phyloP scores from a whole-genome alignment of 2,888 invertebrate species.

The Danaus chrysippus region DNA sequence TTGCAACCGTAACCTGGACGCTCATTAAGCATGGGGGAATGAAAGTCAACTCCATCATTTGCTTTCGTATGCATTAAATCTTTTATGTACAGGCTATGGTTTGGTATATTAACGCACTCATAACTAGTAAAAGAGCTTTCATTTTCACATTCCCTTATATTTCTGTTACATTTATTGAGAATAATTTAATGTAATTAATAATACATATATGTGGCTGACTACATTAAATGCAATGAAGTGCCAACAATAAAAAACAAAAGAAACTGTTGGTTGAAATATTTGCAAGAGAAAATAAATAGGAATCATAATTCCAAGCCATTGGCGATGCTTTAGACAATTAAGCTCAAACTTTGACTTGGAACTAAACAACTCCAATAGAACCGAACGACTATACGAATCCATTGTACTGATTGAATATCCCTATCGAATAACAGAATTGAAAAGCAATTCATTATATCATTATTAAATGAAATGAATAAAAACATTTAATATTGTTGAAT shows the following conservation, averaged over 20 bases:
- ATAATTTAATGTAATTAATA: background rate
- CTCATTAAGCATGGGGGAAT: constrained; percentile 51
- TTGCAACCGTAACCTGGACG: constrained; percentile 52
- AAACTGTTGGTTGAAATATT: background rate
- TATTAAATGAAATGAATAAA: no score
- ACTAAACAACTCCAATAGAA: constrained; percentile 8
- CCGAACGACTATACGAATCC: constrained; percentile 1
- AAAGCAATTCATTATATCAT: background rate
- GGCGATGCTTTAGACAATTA: constrained; percentile 4
- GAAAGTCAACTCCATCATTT: constrained; percentile 32
- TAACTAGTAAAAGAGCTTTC: background rate
- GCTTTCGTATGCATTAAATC: constrained; percentile 25
- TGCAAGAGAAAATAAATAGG: constrained; percentile 3
- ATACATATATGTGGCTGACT: background rate
- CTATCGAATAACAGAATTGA: background rate
- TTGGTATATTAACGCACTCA: constrained; percentile 10
- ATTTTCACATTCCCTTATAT: background rate
- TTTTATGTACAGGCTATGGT: constrained; percentile 17
- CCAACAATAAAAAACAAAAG: background rate
- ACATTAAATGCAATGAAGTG: no score
- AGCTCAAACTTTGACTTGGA: constrained; percentile 7
- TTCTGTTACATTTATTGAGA: background rate
- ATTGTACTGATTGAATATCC: background rate
- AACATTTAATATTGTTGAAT: no score
- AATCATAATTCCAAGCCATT: constrained; percentile 4